phyloP scores from a whole-genome alignment of 2,888 invertebrate genomes.

The Amblyjoppa proteus region DNA sequence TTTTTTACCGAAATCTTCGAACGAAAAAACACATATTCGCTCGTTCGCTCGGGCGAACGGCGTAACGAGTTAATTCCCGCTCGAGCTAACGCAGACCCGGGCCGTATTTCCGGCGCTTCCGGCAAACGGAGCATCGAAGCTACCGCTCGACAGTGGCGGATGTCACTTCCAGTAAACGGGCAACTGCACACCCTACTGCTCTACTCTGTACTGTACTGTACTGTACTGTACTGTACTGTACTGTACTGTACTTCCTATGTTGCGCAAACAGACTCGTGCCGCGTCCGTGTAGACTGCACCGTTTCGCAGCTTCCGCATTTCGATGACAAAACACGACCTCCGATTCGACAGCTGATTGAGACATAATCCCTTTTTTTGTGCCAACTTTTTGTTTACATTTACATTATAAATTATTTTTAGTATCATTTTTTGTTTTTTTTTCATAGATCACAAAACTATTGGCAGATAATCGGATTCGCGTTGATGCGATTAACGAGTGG shows the following conservation, averaged over 20 bases:
- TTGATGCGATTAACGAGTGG: no score
- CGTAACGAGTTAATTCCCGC: constrained; percentile 60
- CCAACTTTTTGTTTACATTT: no score
- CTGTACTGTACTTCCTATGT: constrained; percentile 58
- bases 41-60: constrained; percentile 42
- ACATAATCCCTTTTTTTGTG: no score
- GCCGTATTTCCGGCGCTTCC: constrained; percentile 66
- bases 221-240: constrained; percentile 50
- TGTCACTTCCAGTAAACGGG: constrained; percentile 71
- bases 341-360: no score
- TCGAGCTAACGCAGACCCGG: constrained; percentile 44
- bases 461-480: no score
- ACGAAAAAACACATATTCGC: constrained; percentile 42
- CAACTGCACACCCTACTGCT: constrained; percentile 62
- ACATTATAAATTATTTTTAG: no score
- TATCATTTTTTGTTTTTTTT: no score
- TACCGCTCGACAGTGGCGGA: constrained; percentile 62
- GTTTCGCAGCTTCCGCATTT: no score
- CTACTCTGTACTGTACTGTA: neutral
- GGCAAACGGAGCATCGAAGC: constrained; percentile 49
- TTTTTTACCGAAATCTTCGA: neutral
- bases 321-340: no score
- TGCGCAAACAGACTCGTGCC: neutral
- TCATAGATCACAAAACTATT: no score
- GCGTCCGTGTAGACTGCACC: no score